Percentiles rank a stretch among this genome's conserved stretches.
Conservation (phyloP, 2,113 vertebrate species). For the Barnardius zonarius region DNA sequence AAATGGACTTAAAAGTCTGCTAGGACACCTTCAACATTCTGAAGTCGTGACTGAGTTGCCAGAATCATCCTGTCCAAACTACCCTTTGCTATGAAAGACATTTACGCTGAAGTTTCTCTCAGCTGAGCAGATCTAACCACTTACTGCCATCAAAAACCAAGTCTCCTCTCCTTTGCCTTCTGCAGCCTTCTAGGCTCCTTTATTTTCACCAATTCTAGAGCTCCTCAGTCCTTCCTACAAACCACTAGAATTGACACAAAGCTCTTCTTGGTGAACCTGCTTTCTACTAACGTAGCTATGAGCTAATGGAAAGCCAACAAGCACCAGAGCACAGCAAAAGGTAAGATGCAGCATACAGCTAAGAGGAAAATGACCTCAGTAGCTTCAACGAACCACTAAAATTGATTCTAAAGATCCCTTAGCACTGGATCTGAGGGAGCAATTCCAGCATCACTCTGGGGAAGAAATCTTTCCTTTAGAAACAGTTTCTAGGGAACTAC, state of each 20-base stretch:
- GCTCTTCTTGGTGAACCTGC: not conserved
- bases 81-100: not conserved
- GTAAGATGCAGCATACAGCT: not conserved
- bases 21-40: not conserved
- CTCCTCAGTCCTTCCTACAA: not conserved
- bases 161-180: not conserved
- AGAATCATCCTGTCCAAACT: not conserved
- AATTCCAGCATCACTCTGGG: not conserved
- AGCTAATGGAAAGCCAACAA: not conserved
- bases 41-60: not conserved
- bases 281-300: not conserved
- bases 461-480: not conserved
- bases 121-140: not conserved
- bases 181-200: not conserved
- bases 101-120: not conserved
- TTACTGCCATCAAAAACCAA: not conserved
- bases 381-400: not conserved
- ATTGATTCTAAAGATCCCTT: not conserved
- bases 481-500: not conserved
- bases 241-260: not conserved
- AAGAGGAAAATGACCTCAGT: not conserved
- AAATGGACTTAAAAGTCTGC: not conserved
- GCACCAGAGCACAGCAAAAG: not conserved
- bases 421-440: not conserved
- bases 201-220: not conserved